phyloP scores from a whole-genome alignment of 2,888 invertebrate genomes.

The Podotricha telesiphe region DNA sequence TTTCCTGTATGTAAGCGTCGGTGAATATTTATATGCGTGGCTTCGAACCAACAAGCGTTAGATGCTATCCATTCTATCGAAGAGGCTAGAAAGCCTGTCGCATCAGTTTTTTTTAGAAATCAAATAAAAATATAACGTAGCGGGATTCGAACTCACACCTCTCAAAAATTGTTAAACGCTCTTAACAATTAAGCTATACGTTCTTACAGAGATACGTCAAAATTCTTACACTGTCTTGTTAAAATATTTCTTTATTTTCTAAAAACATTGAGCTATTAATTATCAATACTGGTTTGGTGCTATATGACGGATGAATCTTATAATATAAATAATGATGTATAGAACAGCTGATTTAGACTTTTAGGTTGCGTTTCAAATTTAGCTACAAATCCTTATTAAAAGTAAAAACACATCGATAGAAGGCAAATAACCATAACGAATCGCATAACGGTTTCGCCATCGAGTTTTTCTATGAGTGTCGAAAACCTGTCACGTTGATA shows the following conservation, averaged over 20 bases:
- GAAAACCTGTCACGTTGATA: constrained; percentile 37
- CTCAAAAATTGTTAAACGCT: no score
- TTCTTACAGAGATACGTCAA: no score
- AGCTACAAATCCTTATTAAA: constrained; percentile 26
- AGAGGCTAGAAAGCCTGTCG: neutral
- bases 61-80: neutral
- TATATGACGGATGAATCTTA: constrained; percentile 19
- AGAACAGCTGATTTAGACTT: constrained; percentile 9
- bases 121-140: no score
- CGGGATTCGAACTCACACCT: no score
- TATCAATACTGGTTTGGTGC: constrained; percentile 16
- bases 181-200: no score
- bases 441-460: constrained; percentile 58
- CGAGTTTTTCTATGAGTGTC: constrained; percentile 42
- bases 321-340: constrained; percentile 9
- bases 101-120: no score
- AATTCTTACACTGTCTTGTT: no score
- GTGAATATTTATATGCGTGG: constrained; percentile 27
- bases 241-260: no score
- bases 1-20: constrained; percentile 28
- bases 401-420: constrained; percentile 48
- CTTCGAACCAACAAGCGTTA: constrained; percentile 20
- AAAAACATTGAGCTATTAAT: no score
- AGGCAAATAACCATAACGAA: constrained; percentile 56
- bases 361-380: constrained; percentile 21